Evolutionary conservation across 2,888 invertebrate genomes (phyloP).

Genomic region (Euplagia quadripunctaria): DNA sequence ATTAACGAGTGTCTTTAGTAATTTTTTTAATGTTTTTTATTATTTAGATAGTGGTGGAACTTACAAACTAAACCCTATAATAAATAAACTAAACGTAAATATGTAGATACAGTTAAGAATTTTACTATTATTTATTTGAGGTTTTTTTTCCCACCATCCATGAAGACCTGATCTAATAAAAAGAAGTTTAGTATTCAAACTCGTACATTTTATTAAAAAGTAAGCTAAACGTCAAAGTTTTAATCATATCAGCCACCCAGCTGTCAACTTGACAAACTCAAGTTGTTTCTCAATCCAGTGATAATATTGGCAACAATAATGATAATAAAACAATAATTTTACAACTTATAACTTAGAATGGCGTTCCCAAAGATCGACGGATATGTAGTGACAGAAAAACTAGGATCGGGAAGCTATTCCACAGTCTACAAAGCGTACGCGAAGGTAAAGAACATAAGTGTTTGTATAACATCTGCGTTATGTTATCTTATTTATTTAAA

Average conservation of each 20-base stretch:
- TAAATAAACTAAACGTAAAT: too few relatives aligned
- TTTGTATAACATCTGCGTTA: neutral
- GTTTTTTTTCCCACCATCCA: too few relatives aligned
- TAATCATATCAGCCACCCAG: neutral
- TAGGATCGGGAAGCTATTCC: conserved; percentile 95
- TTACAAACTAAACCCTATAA: too few relatives aligned
- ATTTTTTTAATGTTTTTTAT: too few relatives aligned
- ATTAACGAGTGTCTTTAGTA: too few relatives aligned
- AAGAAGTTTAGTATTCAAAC: neutral
- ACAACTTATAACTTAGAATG: conserved; percentile 62
- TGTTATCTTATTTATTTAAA: conserved; percentile 14
- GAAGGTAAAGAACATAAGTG: conserved; percentile 77
- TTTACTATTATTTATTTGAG: too few relatives aligned
- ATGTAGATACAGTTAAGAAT: too few relatives aligned
- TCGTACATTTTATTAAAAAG: neutral
- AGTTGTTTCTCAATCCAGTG: neutral
- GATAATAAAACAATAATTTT: conserved; percentile 17
- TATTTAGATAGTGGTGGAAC: too few relatives aligned
- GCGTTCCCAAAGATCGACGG: conserved; percentile 89
- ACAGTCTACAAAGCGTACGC: conserved; percentile 93
- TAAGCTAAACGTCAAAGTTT: neutral
- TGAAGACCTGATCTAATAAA: too few relatives aligned
- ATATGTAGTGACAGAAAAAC: conserved; percentile 90
- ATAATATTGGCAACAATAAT: conserved; percentile 24
- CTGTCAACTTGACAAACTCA: neutral